phyloP scores from a whole-genome alignment of 2,888 invertebrate genomes.

The Gryllus longicercus region DNA sequence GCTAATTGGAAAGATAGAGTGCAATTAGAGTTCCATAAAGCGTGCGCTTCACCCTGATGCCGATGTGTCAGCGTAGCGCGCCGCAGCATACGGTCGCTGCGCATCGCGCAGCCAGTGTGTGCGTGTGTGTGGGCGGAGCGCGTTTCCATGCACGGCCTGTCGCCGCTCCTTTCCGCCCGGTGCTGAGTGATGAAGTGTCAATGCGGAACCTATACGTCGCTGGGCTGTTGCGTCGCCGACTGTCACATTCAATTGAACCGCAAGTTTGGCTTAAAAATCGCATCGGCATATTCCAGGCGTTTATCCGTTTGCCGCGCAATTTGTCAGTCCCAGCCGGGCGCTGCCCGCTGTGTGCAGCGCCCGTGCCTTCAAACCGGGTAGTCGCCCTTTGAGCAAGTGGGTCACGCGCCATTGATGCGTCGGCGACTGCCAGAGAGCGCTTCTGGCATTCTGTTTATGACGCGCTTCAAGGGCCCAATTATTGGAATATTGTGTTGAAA shows the following conservation, averaged over 20 bases:
- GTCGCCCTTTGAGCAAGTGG: neutral
- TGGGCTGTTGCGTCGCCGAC: neutral
- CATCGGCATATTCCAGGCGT: neutral
- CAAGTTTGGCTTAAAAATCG: neutral
- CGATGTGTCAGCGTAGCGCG: no score
- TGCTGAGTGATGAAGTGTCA: conserved; percentile 5
- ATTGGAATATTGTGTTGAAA: no score
- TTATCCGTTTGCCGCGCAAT: neutral
- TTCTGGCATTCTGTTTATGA: no score
- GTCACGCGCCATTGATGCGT: neutral
- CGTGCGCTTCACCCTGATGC: no score
- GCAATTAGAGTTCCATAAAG: no score
- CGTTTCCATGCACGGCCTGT: neutral
- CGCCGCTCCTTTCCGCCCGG: neutral
- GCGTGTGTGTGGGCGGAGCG: neutral
- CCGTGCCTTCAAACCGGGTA: neutral
- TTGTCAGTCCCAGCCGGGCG: neutral
- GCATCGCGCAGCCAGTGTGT: no score
- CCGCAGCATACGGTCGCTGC: no score
- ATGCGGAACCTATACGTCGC: neutral
- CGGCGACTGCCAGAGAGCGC: neutral
- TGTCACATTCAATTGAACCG: conserved; percentile 2
- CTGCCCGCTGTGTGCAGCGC: neutral
- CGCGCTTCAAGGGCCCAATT: no score
- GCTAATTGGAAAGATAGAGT: no score